phyloP scores from a whole-genome alignment of 2,888 invertebrate species.

The Drosophila koepferae region DNA sequence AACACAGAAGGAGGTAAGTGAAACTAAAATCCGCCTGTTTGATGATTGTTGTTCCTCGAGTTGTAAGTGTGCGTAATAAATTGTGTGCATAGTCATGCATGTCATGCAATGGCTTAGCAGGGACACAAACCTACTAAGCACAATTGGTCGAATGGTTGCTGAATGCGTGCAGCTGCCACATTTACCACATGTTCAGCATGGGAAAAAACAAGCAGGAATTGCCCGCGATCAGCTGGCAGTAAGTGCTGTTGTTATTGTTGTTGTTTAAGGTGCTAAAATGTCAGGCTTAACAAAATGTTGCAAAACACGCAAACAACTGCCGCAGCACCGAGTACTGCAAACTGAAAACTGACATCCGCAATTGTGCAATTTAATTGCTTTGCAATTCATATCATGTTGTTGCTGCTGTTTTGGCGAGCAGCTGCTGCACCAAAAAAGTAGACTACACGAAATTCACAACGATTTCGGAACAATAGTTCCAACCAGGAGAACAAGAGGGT shows the following conservation, averaged over 20 bases:
- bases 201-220: conserved; percentile 24
- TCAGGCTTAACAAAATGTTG: conserved; percentile 63
- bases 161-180: conserved; percentile 60
- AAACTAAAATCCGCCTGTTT: conserved; percentile 29
- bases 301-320: conserved; percentile 57
- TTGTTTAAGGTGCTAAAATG: conserved; percentile 62
- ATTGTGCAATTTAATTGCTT: conserved; percentile 62
- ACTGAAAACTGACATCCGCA: conserved; percentile 41
- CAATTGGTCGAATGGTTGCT: neutral
- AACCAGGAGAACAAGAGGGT: neutral
- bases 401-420: conserved; percentile 11
- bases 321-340: conserved; percentile 5
- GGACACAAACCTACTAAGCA: conserved; percentile 19
- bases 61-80: conserved; percentile 37
- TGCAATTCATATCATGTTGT: conserved; percentile 55
- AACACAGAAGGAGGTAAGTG: neutral
- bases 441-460: conserved; percentile 36
- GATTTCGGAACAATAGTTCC: conserved; percentile 14
- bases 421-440: conserved; percentile 51
- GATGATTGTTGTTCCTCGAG: conserved; percentile 42
- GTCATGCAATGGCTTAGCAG: conserved; percentile 33
- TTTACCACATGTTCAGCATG: conserved; percentile 54
- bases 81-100: conserved; percentile 40
- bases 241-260: conserved; percentile 11
- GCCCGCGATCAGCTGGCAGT: conserved; percentile 31